Base-by-base conservation (phyloP, 2,888 invertebrate species). In the Polyploca ridens region DNA sequence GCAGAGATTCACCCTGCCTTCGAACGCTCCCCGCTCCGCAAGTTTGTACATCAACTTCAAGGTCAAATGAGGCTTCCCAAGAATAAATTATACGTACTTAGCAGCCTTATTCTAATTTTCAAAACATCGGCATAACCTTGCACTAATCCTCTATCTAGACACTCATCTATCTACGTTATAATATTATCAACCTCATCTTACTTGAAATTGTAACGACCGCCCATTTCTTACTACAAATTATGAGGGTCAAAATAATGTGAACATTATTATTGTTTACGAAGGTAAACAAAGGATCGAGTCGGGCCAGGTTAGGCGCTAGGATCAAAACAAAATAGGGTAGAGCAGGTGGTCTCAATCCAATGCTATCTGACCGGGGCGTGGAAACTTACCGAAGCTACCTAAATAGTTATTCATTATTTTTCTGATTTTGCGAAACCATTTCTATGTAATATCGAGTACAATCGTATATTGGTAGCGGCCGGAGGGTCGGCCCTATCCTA, bases 1-100 rank as follows among this genome's bases (percentile, higher is more conserved):
- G 87, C 86, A 79, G 85, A 89, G 89, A 90, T 90, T 90, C 88
- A 84, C 80, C 78, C 77, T 75, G 80, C 81, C 79, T 73, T 71
- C 79, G 71, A 73, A 76, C 78, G 75, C 73, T 75, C 73, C 74
- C 72, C 74, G 68, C 75, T 76, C 75, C 76, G 74, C 73, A 74
- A 70, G 19, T 70, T 62, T 61, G 72, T 79, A 81, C 80, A 81
- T 82, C 82, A 83, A 79, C 75, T 78, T 75, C 79, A 88, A 86
- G 88, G 88, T 81, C 80, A 79, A 77, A 76, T 72, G 64, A 68
- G 69, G 64, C 75, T 76, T 75, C 72, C 68, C 71, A 66, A 66
- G 74, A 69, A 73, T 75, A 77, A 77, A 68, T 77, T 73, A 77
- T 54, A 54, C 66, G 33, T 60, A 58, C 38, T 35, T 63, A 54